Base-by-base conservation (phyloP, 92 coral and sea anemone species). In the Palythoa grandis region DNA sequence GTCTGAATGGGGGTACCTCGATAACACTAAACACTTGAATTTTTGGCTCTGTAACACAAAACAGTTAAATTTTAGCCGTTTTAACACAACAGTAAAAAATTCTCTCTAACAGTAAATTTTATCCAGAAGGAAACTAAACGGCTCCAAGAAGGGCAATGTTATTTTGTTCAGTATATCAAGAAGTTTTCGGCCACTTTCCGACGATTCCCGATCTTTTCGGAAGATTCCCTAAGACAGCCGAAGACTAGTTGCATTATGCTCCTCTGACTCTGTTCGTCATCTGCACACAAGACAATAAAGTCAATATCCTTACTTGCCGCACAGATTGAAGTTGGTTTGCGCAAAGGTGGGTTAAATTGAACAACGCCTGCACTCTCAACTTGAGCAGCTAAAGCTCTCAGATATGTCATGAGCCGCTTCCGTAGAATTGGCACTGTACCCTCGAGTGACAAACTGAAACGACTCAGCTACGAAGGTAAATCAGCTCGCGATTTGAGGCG, bases 271-370 rank as follows among this genome's bases (percentile, higher is more conserved):
- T 69, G 78, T 11, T 35, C 35, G 72, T 84, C 80, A 14, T 88
- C 88, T 65, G 85, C 82, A 72, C 89, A 89, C 86, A 89, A 71
- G 52, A 83, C n/a, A n/a, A n/a, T n/a, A n/a, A n/a, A n/a, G n/a
- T n/a, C 83, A 67, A 85, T 38, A 58, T 85, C 86, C 38, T 89
- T 70, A 66, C 89, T 85, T 79, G 79, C 86, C 37, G 86, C 70
- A 60, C 89, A 89, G 77, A 89, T 84, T 48, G n/a, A n/a, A n/a
- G 89, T 24, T 70, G 89, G 92, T 69, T 79, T 89, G 1, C 35
- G 35, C 35, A 29, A 29, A 22, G 79, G 78, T 24, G 71, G 73
- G 82, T 76, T 38, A 52, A 77, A 48, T 72, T 84, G 86, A 13
- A 89, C 82, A 77, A 69, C 73, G 19, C 84, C 86, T 76, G 22